Evolutionary conservation across 2,113 vertebrate genomes (phyloP).

Genomic region (Thomomys bottae): DNA sequence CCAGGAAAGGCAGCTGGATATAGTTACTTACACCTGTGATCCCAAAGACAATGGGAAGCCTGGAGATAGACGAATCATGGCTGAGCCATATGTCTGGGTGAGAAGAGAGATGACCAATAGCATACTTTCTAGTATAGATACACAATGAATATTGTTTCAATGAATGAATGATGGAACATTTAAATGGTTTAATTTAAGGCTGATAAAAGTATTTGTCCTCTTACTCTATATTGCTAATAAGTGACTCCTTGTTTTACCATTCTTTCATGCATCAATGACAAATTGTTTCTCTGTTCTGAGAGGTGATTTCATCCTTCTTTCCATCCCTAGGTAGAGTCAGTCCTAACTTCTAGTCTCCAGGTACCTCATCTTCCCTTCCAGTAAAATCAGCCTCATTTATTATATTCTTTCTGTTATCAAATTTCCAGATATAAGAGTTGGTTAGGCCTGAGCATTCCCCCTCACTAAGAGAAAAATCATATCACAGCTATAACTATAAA

Average conservation of each 20-base stretch:
- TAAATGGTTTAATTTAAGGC: background rate
- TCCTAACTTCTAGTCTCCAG: background rate
- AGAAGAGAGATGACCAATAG: too few relatives aligned
- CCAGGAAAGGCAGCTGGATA: too few relatives aligned
- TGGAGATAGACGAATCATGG: too few relatives aligned
- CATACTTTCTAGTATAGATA: background rate
- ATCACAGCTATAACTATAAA: too few relatives aligned
- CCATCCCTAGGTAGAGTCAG: background rate
- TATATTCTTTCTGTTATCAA: background rate
- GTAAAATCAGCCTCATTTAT: background rate
- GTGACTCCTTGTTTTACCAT: background rate
- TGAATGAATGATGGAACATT: background rate
- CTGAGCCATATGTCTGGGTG: too few relatives aligned
- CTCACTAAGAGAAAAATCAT: too few relatives aligned
- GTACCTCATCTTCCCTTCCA: background rate
- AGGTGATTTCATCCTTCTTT: background rate
- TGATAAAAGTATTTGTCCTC: background rate
- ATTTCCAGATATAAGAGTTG: too few relatives aligned
- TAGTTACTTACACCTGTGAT: too few relatives aligned
- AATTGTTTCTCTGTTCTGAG: background rate
- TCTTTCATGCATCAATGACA: background rate
- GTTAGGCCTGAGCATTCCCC: too few relatives aligned
- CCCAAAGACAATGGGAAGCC: too few relatives aligned
- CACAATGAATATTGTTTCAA: background rate
- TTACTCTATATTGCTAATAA: background rate